These are phyloP conservation scores for Cathartes aura DNA, from an alignment of 2,113 vertebrate species.

Conservation along the genomic window DNA sequence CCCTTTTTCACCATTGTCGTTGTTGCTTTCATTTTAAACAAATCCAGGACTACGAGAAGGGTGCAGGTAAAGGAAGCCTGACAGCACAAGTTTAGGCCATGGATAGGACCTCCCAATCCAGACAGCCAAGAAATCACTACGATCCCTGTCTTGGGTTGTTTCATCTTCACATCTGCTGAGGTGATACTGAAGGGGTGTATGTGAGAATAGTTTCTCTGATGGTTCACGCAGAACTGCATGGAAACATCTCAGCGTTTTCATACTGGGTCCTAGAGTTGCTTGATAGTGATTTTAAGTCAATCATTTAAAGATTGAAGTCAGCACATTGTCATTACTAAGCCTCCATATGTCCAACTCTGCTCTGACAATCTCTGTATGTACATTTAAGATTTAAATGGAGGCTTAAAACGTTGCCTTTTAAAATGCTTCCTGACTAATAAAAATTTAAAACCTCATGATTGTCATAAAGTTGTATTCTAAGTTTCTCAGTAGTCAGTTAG, in stretches of 20 bases:
- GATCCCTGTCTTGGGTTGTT: background rate
- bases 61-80: background rate
- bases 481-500: background rate
- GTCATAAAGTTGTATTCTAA: background rate
- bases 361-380: background rate
- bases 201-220: background rate
- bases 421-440: background rate
- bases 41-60: background rate
- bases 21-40: background rate
- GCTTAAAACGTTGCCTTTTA: background rate
- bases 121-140: background rate
- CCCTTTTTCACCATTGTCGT: background rate
- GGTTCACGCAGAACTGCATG: background rate
- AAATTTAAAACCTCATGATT: background rate
- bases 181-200: background rate
- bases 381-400: background rate
- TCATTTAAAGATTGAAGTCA: background rate
- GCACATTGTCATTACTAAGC: background rate
- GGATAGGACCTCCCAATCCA: background rate
- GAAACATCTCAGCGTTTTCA: background rate
- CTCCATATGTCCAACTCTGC: background rate
- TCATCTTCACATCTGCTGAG: background rate
- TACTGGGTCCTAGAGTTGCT: background rate
- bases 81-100: background rate
- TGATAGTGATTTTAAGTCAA: background rate